Evolutionary conservation across 2,888 invertebrate species (phyloP), one percentile per base, ranked within the genome.

Genomic region (Cacoxenus indagator): DNA sequence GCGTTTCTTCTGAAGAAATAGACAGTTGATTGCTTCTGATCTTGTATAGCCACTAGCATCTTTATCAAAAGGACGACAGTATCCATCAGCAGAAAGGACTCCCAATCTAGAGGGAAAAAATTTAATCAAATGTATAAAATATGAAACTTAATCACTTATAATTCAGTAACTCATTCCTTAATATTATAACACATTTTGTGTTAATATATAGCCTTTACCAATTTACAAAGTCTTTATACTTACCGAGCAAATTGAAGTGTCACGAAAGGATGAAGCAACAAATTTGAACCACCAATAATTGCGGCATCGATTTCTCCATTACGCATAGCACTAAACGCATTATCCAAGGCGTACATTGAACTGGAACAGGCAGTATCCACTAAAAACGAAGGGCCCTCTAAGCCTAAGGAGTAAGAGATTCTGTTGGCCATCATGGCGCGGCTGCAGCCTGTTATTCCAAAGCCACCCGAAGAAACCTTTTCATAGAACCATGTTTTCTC

Each of bases 341-440:
- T 93, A 79, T 97, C 96, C 67, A 98, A 75, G 0, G 97, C 97
- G 77, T 95, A 92, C 75, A 97, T 90, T 8, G 96, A 95, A 67
- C 97, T 97, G n/a, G 96, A 96, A 86, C 98, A 98, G 0, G 98
- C 98, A 0, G 97, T 96, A 88, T 98, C 98, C 9, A 96, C 90
- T 0, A 94, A 91, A 88, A 93, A 95, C 4, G 96, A 96, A 0
- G 97, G 97, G 0, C 98, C 97, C 78, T 93, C 93, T 17, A 96
- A 90, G 27, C 96, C 96, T 71, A 98, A 90, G n/a, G n/a, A n/a
- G n/a, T n/a, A n/a, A n/a, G n/a, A n/a, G n/a, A n/a, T n/a, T n/a
- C n/a, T n/a, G n/a, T 97, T 96, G 14, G 97, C 94, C 84, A 97
- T 91, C 96, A 97, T 96, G 4, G 96, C 95, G 72, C 96, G 92